A percentile compares a stretch with the other conserved stretches of the same genome.
Evolutionary conservation across 2,113 vertebrate species (phyloP).

Genomic region (Eurypyga helias): DNA sequence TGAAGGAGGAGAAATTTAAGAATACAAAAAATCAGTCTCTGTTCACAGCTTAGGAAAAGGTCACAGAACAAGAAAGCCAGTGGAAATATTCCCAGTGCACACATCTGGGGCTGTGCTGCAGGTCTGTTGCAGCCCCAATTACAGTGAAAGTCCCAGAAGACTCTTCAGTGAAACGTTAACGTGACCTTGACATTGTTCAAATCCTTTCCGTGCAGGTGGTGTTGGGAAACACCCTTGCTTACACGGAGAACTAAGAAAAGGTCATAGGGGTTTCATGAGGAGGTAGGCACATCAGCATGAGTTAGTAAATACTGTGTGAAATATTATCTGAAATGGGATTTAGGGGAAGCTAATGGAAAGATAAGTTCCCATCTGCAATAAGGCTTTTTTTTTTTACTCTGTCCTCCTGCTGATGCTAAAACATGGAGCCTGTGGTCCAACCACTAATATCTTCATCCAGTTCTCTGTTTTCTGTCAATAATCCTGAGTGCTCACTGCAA

Average conservation of each 20-base stretch:
- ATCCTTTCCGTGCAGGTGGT: not conserved
- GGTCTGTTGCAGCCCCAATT: not conserved
- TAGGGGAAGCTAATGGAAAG: not conserved
- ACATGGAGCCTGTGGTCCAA: not conserved
- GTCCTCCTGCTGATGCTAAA: not conserved
- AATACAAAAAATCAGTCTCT: not conserved
- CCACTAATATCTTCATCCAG: not conserved
- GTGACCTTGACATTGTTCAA: not conserved
- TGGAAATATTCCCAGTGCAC: not conserved
- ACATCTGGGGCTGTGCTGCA: not conserved
- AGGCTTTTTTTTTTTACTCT: not conserved
- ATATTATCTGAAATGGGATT: not conserved
- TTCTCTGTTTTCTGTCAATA: not conserved
- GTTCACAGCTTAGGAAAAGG: not conserved
- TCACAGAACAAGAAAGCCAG: not conserved
- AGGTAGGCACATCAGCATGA: not conserved
- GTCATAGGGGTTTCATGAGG: not conserved
- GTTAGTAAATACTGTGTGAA: not conserved
- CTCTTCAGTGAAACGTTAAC: not conserved
- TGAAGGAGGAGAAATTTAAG: not conserved
- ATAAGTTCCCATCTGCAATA: not conserved
- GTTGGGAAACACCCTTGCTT: not conserved
- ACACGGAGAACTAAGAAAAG: not conserved
- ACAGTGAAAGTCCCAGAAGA: not conserved
- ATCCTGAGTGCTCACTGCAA: not conserved